Evolutionary conservation across 2,888 invertebrate species (phyloP).

Genomic region (Therioaphis trifolii): DNA sequence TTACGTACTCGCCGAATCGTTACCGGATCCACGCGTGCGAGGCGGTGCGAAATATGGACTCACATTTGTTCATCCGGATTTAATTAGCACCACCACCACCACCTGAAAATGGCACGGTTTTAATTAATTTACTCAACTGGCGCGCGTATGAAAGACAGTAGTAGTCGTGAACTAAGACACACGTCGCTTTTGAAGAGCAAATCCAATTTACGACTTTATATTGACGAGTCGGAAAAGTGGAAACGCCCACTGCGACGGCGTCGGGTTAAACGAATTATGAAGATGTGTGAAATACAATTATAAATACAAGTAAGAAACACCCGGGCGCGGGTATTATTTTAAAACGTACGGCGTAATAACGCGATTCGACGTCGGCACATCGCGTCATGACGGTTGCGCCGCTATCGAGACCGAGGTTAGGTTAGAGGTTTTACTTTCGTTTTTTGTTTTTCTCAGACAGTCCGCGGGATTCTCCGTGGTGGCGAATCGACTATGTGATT

Average conservation of each 20-base stretch:
- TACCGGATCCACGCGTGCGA: neutral
- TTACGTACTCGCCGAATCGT: constrained; percentile 24
- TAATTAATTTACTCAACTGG: constrained; percentile 33
- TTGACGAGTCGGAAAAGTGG: constrained; percentile 32
- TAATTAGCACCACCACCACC: constrained; percentile 27
- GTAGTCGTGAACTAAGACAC: neutral
- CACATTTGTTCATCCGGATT: constrained; percentile 36
- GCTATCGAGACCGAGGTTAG: too few relatives aligned
- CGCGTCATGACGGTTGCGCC: too few relatives aligned
- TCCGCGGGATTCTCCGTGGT: too few relatives aligned
- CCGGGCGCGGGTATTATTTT: neutral
- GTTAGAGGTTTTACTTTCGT: too few relatives aligned
- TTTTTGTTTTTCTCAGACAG: too few relatives aligned
- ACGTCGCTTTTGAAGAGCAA: constrained; percentile 15
- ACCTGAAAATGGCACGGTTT: constrained; percentile 26
- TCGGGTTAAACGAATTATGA: constrained; percentile 10
- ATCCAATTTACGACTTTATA: constrained; percentile 29
- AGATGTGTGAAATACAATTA: constrained; percentile 28
- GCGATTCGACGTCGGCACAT: neutral
- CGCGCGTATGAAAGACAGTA: neutral
- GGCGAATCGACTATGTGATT: too few relatives aligned
- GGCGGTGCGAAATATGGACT: constrained; percentile 23
- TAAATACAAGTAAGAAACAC: neutral
- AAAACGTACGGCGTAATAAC: neutral
- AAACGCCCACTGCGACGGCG: neutral